These are phyloP conservation scores for Gobiocypris rarus DNA, from an alignment of 2,113 vertebrate species.

Conservation along the genomic window DNA sequence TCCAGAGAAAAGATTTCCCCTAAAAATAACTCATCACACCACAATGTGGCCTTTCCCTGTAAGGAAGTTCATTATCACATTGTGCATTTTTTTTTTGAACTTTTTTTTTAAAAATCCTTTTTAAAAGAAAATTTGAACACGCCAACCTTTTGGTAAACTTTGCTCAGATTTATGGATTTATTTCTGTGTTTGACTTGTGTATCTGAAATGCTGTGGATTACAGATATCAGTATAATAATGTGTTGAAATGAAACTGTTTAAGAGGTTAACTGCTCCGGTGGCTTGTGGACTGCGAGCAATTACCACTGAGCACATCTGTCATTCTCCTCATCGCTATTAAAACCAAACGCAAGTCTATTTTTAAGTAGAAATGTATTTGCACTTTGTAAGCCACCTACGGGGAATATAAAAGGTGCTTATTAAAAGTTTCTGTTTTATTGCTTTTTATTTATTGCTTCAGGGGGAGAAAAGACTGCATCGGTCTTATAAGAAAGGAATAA, in stretches of 20 bases:
- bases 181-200: neutral
- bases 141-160: neutral
- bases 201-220: constrained; percentile 12
- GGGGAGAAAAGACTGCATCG: constrained; percentile 60
- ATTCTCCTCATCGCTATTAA: constrained; percentile 67
- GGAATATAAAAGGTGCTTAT: constrained; percentile 69
- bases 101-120: too few species aligned
- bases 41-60: neutral
- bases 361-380: constrained; percentile 64
- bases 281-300: constrained; percentile 39
- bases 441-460: constrained; percentile 75
- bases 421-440: constrained; percentile 78
- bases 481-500: constrained; percentile 68
- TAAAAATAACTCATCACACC: neutral
- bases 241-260: constrained; percentile 30
- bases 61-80: neutral
- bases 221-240: constrained; percentile 14
- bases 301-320: constrained; percentile 61
- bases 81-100: too few species aligned
- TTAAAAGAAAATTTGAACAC: neutral
- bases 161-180: constrained; percentile 2
- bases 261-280: constrained; percentile 21
- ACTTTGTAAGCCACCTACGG: constrained; percentile 68
- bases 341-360: constrained; percentile 59
- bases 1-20: neutral